phyloP scores from a whole-genome alignment of 2,888 invertebrate species.

The Meiosimyza decipiens region DNA sequence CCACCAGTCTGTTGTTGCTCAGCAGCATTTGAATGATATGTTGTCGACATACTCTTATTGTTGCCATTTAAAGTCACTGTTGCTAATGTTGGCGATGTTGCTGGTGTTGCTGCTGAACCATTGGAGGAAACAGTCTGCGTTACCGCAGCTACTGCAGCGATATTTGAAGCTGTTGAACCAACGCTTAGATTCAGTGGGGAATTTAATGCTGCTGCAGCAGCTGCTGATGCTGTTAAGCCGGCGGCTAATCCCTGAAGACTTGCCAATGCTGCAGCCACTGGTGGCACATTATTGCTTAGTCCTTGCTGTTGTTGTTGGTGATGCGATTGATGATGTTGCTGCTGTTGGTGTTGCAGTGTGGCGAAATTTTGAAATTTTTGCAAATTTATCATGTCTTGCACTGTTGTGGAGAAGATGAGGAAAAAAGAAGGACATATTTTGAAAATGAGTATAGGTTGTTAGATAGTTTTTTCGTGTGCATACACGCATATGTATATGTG shows the following conservation, averaged over 20 bases:
- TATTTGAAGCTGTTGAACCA: constrained; percentile 64
- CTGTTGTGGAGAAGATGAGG: constrained; percentile 53
- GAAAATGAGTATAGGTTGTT: constrained; percentile 47
- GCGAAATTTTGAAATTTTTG: constrained; percentile 83
- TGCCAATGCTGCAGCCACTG: constrained; percentile 73
- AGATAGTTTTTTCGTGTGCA: not conserved
- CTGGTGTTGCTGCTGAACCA: constrained; percentile 6
- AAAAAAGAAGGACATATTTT: constrained; percentile 48
- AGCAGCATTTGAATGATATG: constrained; percentile 43
- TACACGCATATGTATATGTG: no score
- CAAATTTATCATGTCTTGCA: constrained; percentile 68
- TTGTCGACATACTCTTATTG: constrained; percentile 50
- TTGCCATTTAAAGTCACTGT: constrained; percentile 42
- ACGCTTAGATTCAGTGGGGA: constrained; percentile 87
- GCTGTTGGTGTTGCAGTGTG: constrained; percentile 73
- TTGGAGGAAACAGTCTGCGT: constrained; percentile 24
- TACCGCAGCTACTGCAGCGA: constrained; percentile 37
- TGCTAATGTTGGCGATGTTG: constrained; percentile 41
- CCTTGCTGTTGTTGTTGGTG: constrained; percentile 66
- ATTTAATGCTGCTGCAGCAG: constrained; percentile 73
- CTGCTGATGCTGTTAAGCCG: constrained; percentile 60
- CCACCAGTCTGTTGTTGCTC: constrained; percentile 40
- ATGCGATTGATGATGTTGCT: constrained; percentile 50
- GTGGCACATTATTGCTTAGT: constrained; percentile 67
- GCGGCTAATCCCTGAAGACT: constrained; percentile 72